Evolutionary conservation across 2,888 invertebrate species (phyloP), one percentile per base, ranked within the genome.

Genomic region (Nemapogon koenigi): DNA sequence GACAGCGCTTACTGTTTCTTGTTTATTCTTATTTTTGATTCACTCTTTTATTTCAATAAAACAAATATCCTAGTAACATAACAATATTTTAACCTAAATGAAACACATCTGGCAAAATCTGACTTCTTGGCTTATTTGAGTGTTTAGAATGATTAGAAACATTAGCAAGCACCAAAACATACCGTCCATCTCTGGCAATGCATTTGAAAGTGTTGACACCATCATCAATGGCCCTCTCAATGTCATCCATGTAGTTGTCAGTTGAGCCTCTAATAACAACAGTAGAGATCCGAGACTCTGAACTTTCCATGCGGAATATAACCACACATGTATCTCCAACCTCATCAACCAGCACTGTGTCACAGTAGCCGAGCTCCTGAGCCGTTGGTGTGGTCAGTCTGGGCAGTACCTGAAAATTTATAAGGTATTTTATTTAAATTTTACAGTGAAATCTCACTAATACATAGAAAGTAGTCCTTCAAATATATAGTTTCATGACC

Each of bases 171-270:
- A n/a, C n/a, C n/a, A n/a, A 16, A 2, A 41, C 44, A 43, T 63
- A 84, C 69, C 81, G 79, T 52, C 86, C 86, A 62, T 88, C 93
- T 57, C 88, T 86, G 1, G 91, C 87, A 25, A 95, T 79, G 37
- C 91, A 90, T 68, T 99, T 99, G 75, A 94, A 99, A 19, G 96
- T 97, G 63, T 99, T 99, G 14, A 99, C 95, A 43, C 97, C 99
- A 79, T 99, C 99, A 71, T 99, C 97, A 52, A 99, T 87, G 16
- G 98, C 95, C 43, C 99, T 84, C 72, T 99, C 99, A 54, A 99
- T 90, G 55, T 99, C 99, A 66, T 99, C 99, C 94, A 99, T 94
- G 56, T 92, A 93, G 65, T 97, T 97, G 49, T 97, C 96, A 3
- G 98, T 97, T 1, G 99, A 90, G 1, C 98, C 99, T 46, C 99